phyloP scores from a whole-genome alignment of 1,140 invertebrate genomes.

The Halictus rubicundus region DNA sequence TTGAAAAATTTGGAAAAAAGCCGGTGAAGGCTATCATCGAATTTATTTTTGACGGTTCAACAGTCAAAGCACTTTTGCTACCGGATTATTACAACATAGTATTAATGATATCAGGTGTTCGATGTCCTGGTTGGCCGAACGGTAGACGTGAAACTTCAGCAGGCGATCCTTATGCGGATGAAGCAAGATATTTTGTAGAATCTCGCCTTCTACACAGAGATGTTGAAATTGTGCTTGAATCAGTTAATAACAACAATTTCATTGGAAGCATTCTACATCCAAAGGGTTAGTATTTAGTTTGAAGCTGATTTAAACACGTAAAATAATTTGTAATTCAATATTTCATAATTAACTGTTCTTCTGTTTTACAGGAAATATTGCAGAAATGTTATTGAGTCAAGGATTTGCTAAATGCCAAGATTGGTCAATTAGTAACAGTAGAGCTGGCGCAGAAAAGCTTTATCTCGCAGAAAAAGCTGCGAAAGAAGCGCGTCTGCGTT shows the following conservation, averaged over 20 bases:
- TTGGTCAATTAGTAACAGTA: slow-evolving; percentile 96
- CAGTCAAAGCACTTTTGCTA: slow-evolving; percentile 92
- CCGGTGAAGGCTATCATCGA: slow-evolving; percentile 94
- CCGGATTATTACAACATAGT: slow-evolving; percentile 95
- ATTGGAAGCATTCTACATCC: slow-evolving; percentile 97
- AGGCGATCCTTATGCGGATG: slow-evolving; percentile 88
- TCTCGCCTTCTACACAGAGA: slow-evolving; percentile 94
- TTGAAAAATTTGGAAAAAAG: slow-evolving; percentile 90
- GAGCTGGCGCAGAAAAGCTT: slow-evolving; percentile 90
- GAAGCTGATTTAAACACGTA: background rate
- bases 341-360: slow-evolving; percentile 2
- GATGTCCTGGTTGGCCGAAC: slow-evolving; percentile 89
- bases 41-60: slow-evolving; percentile 97
- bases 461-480: slow-evolving; percentile 92
- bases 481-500: slow-evolving; percentile 91
- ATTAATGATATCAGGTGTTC: slow-evolving; percentile 96
- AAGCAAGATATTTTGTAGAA: slow-evolving; percentile 96
- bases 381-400: slow-evolving; percentile 93
- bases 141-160: slow-evolving; percentile 74
- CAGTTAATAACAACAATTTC: slow-evolving; percentile 95
- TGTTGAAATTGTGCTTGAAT: slow-evolving; percentile 95
- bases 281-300: slow-evolving; percentile 81
- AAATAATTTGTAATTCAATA: background rate
- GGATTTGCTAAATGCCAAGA: slow-evolving; percentile 98
- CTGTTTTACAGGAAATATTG: slow-evolving; percentile 91